A percentile compares a stretch with the other conserved stretches of the same genome.
phyloP scores from a whole-genome alignment of 2,888 invertebrate genomes.

The Graphium colonna region DNA sequence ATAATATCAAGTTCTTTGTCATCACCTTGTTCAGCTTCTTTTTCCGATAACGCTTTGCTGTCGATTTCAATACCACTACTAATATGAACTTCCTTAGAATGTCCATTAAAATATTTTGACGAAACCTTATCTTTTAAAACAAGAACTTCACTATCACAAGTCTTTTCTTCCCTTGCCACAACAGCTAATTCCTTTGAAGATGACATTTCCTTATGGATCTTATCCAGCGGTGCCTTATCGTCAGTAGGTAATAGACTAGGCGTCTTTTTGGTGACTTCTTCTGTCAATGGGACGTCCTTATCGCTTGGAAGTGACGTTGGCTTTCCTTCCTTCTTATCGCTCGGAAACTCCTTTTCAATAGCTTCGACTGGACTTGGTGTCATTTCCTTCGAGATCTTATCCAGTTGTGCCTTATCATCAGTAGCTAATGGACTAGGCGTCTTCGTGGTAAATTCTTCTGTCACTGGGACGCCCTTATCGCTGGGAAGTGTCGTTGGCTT shows the following conservation, averaged over 20 bases:
- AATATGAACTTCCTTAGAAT: background rate
- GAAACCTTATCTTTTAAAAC: conserved; percentile 7
- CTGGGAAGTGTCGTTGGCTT: too few species aligned
- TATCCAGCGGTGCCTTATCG: too few species aligned
- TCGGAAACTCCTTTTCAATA: too few species aligned
- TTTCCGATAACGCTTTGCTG: background rate
- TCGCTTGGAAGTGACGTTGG: background rate
- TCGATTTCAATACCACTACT: too few species aligned
- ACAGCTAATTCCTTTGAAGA: background rate
- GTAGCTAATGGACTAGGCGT: too few species aligned
- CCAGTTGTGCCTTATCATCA: background rate
- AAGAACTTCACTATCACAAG: conserved; percentile 28
- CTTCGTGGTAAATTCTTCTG: background rate
- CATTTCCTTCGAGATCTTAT: background rate
- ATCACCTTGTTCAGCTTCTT: conserved; percentile 4
- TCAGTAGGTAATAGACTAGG: background rate
- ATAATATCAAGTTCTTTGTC: conserved; percentile 33
- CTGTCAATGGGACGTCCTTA: background rate
- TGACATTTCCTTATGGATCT: background rate
- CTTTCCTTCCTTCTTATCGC: too few species aligned
- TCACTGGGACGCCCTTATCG: too few species aligned
- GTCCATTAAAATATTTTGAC: conserved; percentile 11
- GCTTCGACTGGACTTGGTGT: conserved; percentile 12
- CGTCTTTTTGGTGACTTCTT: too few species aligned
- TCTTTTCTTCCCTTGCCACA: background rate